Conservation (phyloP, 2,113 vertebrate genomes). For the Epinephelus moara region DNA sequence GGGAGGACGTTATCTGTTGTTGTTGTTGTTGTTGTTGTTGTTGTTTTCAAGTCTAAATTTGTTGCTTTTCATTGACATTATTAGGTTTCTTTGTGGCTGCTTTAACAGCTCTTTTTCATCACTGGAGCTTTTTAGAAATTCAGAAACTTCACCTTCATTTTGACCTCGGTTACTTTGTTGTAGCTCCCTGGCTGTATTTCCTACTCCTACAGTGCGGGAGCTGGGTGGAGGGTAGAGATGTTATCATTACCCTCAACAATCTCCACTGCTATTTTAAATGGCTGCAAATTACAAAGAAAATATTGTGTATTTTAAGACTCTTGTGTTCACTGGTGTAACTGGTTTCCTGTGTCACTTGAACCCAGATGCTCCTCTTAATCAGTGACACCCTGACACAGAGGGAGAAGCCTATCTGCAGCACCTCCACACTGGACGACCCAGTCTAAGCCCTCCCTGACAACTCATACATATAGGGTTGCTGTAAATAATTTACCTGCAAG, state of each 20-base stretch:
- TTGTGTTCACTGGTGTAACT: constrained; percentile 1
- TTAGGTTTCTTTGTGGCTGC: neutral
- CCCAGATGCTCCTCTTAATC: constrained; percentile 44
- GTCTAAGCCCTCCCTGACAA: constrained; percentile 6
- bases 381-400: constrained; percentile 36
- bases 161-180: neutral
- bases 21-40: neutral
- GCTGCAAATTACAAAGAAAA: neutral
- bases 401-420: constrained; percentile 33
- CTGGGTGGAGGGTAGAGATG: constrained; percentile 57
- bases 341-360: constrained; percentile 27
- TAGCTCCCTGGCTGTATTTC: neutral
- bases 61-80: neutral
- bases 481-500: constrained; percentile 71
- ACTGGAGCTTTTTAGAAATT: neutral
- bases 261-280: constrained; percentile 19
- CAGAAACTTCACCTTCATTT: neutral
- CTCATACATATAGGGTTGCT: constrained; percentile 46
- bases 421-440: neutral
- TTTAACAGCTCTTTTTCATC: neutral
- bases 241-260: constrained; percentile 40
- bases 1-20: neutral
- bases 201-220: neutral
- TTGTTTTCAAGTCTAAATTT: neutral
- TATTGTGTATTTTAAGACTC: neutral